These are phyloP conservation scores for Camponotus pennsylvanicus DNA, from an alignment of 1,140 invertebrate species.

Conservation along the genomic window DNA sequence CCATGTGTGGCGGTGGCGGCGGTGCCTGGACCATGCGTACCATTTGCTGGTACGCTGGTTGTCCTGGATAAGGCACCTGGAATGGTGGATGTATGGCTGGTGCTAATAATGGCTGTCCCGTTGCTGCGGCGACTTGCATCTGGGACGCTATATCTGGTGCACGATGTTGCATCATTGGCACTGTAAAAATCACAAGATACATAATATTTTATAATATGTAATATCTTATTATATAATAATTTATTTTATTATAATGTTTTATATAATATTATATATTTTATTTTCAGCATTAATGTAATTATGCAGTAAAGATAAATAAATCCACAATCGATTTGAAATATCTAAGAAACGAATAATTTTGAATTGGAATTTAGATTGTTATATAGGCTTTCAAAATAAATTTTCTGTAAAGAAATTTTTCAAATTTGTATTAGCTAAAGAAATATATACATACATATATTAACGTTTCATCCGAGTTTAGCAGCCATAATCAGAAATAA, in stretches of 20 bases:
- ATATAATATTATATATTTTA: neutral
- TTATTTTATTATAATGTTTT: neutral
- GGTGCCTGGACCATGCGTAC: slow-evolving; percentile 84
- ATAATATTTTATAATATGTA: too few relatives aligned
- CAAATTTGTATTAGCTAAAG: too few relatives aligned
- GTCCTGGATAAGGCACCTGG: slow-evolving; percentile 88
- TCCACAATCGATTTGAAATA: neutral
- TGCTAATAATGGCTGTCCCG: slow-evolving; percentile 93
- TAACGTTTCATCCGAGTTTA: neutral
- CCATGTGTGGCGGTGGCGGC: slow-evolving; percentile 86
- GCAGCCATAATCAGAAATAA: neutral
- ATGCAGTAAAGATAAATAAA: neutral
- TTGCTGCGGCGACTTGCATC: slow-evolving; percentile 92
- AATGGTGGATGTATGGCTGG: slow-evolving; percentile 90
- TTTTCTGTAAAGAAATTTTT: too few relatives aligned
- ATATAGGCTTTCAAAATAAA: too few relatives aligned
- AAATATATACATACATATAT: too few relatives aligned
- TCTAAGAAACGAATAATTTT: neutral
- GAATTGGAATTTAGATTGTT: neutral
- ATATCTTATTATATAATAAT: too few relatives aligned
- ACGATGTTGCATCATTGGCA: slow-evolving; percentile 88
- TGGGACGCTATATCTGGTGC: slow-evolving; percentile 89
- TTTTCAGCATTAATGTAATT: neutral
- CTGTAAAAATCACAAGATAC: slow-evolving; percentile 80
- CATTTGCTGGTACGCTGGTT: slow-evolving; percentile 86